Evolutionary conservation across 2,797 vertebrate species (phyloP).

Genomic region (Mormyrops boulengeri): DNA sequence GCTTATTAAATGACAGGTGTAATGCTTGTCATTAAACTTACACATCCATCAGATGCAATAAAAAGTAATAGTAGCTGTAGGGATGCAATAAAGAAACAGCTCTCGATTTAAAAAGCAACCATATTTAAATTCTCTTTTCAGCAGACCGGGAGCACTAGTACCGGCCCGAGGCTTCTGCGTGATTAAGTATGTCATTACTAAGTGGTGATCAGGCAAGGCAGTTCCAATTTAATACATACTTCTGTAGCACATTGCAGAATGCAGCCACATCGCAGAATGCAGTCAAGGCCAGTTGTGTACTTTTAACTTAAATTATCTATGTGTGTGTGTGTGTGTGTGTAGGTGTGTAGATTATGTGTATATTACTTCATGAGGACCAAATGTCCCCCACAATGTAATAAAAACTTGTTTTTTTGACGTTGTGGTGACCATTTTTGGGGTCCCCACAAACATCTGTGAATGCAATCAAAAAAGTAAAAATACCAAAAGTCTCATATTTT

Average conservation of each 20-base stretch:
- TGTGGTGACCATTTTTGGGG: not conserved
- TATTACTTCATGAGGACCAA: not conserved
- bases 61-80: conserved; percentile 2
- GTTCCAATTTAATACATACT: conserved; percentile 8
- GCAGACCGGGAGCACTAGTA: not conserved
- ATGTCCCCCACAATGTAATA: not conserved
- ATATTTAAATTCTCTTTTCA: conserved; percentile 19
- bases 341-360: not conserved
- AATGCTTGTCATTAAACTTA: conserved; percentile 15
- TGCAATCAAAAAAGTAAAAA: not conserved
- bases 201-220: conserved; percentile 7
- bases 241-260: not conserved
- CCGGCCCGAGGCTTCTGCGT: not conserved
- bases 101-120: conserved; percentile 20
- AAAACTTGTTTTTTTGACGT: not conserved
- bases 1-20: not conserved
- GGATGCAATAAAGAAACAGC: not conserved
- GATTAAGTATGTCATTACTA: conserved; percentile 20
- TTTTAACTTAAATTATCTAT: not conserved
- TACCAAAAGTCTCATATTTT: too few relatives aligned
- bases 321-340: not conserved
- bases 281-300: not conserved
- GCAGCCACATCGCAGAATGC: not conserved
- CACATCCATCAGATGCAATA: conserved; percentile 10
- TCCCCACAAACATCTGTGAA: not conserved